These are phyloP conservation scores for Napeogenes inachia DNA, from an alignment of 2,888 invertebrate species.

Conservation along the genomic window DNA sequence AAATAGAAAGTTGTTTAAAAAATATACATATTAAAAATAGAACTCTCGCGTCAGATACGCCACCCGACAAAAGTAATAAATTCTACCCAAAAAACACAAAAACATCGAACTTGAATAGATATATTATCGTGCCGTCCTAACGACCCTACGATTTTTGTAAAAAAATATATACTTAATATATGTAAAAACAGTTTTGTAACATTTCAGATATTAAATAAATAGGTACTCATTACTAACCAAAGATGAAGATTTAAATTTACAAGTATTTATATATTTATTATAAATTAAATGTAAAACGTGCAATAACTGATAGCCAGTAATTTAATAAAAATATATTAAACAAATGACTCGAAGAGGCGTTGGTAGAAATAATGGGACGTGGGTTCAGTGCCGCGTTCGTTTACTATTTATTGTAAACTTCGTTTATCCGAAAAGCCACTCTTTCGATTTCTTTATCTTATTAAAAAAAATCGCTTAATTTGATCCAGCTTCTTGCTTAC, in stretches of 20 bases:
- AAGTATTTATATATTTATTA: constrained; percentile 78
- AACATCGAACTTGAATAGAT: constrained; percentile 77
- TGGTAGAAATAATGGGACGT: constrained; percentile 49
- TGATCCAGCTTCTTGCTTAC: constrained; percentile 64
- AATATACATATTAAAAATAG: constrained; percentile 37
- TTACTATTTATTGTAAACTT: constrained; percentile 74
- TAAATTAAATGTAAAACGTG: constrained; percentile 78
- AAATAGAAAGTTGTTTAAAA: constrained; percentile 62
- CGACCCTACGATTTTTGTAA: constrained; percentile 78
- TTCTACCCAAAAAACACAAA: constrained; percentile 48
- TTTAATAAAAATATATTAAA: constrained; percentile 74
- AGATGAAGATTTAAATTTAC: constrained; percentile 74
- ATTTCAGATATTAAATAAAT: constrained; percentile 72
- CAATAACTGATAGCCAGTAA: constrained; percentile 77
- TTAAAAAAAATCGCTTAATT: constrained; percentile 50
- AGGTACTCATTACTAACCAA: constrained; percentile 75
- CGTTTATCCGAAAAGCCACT: constrained; percentile 49
- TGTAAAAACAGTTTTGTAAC: constrained; percentile 75
- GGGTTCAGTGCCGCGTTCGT: constrained; percentile 45
- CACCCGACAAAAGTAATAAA: constrained; percentile 40
- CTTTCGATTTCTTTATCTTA: constrained; percentile 37
- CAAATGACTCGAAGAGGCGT: constrained; percentile 69
- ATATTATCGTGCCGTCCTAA: constrained; percentile 77
- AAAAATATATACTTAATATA: constrained; percentile 71
- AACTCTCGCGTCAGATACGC: constrained; percentile 55